Conservation (phyloP, 2,113 vertebrate species). For the Corynorhinus townsendii region DNA sequence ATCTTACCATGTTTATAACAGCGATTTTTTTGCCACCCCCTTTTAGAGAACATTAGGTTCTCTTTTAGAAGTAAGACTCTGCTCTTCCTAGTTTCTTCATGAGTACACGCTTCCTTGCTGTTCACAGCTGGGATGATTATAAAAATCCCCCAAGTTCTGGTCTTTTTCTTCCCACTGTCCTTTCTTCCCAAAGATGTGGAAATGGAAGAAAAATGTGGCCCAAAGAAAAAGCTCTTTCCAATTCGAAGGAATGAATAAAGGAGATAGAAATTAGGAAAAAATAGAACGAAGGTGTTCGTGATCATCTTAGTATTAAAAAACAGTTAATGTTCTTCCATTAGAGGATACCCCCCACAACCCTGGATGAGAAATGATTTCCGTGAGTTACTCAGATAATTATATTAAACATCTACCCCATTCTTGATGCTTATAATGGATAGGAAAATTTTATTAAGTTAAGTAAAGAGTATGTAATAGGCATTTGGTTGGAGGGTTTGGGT, state of each 20-base stretch:
- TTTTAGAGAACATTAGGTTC: not conserved
- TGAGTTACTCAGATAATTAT: not conserved
- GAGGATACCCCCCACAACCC: not conserved
- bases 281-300: not conserved
- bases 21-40: not conserved
- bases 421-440: not conserved
- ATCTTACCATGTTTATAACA: slow-evolving; percentile 16
- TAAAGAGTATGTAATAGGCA: not conserved
- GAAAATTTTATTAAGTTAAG: not conserved
- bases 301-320: not conserved
- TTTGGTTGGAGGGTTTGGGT: not conserved
- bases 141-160: not conserved
- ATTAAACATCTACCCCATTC: not conserved
- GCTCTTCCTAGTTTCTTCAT: not conserved
- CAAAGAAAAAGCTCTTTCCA: not conserved
- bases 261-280: not conserved
- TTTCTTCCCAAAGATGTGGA: not conserved
- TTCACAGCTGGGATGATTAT: not conserved
- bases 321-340: not conserved
- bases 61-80: slow-evolving; percentile 1
- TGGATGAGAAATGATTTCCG: not conserved
- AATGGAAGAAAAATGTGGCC: not conserved
- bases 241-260: not conserved
- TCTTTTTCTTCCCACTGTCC: not conserved
- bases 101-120: not conserved